Base-by-base conservation (phyloP, 2,888 invertebrate species). In the Himalopsyche japonica region DNA sequence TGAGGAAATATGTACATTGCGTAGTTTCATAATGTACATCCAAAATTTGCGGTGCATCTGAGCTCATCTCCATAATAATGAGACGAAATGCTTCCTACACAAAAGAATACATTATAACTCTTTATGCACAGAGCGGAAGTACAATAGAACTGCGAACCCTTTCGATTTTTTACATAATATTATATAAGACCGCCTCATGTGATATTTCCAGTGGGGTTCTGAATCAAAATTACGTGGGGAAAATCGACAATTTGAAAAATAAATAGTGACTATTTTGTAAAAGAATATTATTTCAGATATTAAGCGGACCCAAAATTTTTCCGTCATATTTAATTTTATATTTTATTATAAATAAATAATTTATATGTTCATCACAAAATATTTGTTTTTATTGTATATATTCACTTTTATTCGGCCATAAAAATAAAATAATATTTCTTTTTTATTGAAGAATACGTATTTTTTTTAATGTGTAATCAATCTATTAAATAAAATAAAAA, bases 41-140 rank as follows among this genome's bases (percentile, higher is more conserved):
- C 20, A 20, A 20, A 2, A 57, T 57, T n/a, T 20, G 24, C 20
- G 57, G 57, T 57, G 57, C 76, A 76, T 34, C 30, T 81, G 81
- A 84, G 78, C 84, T 84, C 80, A 86, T 86, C 85, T 86, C 76
- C 86, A 85, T 85, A 82, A 85, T 84, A 85, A 86, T 83, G 79
- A 84, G 80, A 76, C n/a, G 82, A 80, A 79, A 82, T 37, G 76
- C 30, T 32, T 43, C 78, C 24, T 32, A 37, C 37, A 85, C 85
- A 86, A 86, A 81, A 84, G 86, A 86, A 86, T 86, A 85, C 85
- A 86, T 86, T 86, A 85, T 81, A 82, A 80, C 84, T 82, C 82
- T 86, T 82, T 83, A 78, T 82, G 34, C 76, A 32, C 48, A 49
- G 76, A 43, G 81, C 49, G 57, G 78, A 81, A 47, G 76, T 47